Percentiles rank a stretch among this genome's conserved stretches.
These are phyloP conservation scores for Diabrotica virgifera DNA, from an alignment of 1,140 invertebrate genomes.

Conservation along the genomic window DNA sequence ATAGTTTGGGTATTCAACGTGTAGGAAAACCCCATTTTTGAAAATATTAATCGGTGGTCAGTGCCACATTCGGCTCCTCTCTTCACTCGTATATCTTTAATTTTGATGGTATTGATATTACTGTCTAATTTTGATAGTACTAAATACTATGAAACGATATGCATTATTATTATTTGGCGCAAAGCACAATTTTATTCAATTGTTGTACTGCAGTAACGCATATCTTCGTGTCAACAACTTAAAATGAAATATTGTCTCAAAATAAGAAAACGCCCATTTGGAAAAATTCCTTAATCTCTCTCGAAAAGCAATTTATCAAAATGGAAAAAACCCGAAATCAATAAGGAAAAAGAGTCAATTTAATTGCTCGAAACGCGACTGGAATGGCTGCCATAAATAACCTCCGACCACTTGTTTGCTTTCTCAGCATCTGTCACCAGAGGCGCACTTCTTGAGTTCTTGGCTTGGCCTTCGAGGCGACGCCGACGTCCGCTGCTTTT, in stretches of 20 bases:
- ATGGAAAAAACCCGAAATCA: conserved; percentile 17
- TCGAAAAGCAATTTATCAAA: conserved; percentile 7
- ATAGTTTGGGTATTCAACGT: no score
- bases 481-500: conserved; percentile 5
- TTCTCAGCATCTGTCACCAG: conserved; percentile 33
- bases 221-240: not conserved
- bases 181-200: no score
- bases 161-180: no score
- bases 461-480: conserved; percentile 18
- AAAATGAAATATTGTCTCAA: conserved; percentile 1
- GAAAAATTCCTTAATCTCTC: conserved; percentile 5
- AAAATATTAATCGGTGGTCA: no score
- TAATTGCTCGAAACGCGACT: conserved; percentile 33
- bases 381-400: conserved; percentile 37
- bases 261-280: not conserved
- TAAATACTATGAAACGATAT: no score
- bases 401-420: conserved; percentile 38
- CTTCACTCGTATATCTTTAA: no score
- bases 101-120: no score
- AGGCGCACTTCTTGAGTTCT: conserved; percentile 16
- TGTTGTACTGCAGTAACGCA: no score
- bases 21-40: no score
- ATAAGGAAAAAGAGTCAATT: conserved; percentile 30
- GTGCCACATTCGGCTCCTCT: no score
- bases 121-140: no score